A percentile compares a stretch with the other conserved stretches of the same genome.
phyloP scores from a whole-genome alignment of 2,888 invertebrate species.

The Alloplasta piceator region DNA sequence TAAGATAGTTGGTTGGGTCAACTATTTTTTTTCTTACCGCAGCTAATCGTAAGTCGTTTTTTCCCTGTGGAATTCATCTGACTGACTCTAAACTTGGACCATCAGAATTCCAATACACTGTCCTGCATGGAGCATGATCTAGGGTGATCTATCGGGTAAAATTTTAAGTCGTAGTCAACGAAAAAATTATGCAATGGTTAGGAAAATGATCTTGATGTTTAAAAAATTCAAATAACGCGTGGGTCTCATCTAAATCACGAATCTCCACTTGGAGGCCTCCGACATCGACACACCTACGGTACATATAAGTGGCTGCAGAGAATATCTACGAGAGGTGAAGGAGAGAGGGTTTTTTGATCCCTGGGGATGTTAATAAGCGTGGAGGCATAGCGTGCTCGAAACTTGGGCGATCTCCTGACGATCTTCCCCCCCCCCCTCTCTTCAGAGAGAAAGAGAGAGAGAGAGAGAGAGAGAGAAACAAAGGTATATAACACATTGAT shows the following conservation, averaged over 20 bases:
- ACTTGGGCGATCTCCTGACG: slow-evolving; percentile 52
- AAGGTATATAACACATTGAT: slow-evolving; percentile 19
- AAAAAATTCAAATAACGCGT: slow-evolving; percentile 33
- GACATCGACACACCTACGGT: slow-evolving; percentile 78
- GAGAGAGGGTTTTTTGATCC: slow-evolving; percentile 3
- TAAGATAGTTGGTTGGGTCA: too few relatives aligned
- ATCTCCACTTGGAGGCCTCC: slow-evolving; percentile 74
- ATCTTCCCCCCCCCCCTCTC: not conserved
- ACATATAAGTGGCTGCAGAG: slow-evolving; percentile 65
- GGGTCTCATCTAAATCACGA: slow-evolving; percentile 82
- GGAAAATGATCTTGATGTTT: slow-evolving; percentile 26
- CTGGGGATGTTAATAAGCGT: slow-evolving; percentile 67
- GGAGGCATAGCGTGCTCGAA: slow-evolving; percentile 62
- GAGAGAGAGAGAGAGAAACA: too few relatives aligned
- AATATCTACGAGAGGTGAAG: slow-evolving; percentile 61
- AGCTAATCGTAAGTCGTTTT: too few relatives aligned
- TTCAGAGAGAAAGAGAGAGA: too few relatives aligned
- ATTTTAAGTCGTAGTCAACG: too few relatives aligned
- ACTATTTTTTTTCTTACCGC: too few relatives aligned
- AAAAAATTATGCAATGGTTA: too few relatives aligned
- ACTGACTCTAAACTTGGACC: too few relatives aligned
- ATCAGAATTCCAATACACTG: too few relatives aligned
- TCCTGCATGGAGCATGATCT: too few relatives aligned
- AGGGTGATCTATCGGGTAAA: too few relatives aligned
- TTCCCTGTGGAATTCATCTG: too few relatives aligned